Evolutionary conservation across 2,113 vertebrate species (phyloP).

Genomic region (Anser cygnoides): DNA sequence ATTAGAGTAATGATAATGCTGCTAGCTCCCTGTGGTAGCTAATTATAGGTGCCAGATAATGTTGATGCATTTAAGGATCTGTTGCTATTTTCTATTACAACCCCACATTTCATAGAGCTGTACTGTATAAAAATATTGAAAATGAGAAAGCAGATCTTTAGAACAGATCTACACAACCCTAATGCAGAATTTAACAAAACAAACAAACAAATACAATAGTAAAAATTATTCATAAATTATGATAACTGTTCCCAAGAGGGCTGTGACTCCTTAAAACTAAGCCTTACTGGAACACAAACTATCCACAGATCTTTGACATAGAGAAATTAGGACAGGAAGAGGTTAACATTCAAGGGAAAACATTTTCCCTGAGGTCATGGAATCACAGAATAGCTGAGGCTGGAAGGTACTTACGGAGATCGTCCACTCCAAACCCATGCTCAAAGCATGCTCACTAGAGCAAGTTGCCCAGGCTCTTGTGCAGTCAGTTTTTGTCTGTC

Average conservation of each 20-base stretch:
- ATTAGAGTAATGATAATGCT: conserved; percentile 22
- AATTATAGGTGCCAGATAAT: conserved; percentile 20
- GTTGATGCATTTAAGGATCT: background rate
- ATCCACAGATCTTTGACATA: background rate
- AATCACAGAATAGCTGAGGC: background rate
- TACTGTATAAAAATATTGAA: background rate
- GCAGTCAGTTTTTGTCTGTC: background rate
- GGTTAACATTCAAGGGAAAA: background rate
- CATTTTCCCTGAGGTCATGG: background rate
- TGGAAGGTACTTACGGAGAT: background rate
- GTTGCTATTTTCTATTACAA: background rate
- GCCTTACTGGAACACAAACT: background rate
- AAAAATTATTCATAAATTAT: background rate
- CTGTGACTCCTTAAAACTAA: background rate
- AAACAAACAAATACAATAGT: background rate
- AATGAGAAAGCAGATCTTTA: background rate
- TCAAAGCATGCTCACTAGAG: background rate
- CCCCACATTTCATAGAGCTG: background rate
- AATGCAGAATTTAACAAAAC: background rate
- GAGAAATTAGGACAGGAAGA: background rate
- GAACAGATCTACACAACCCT: background rate
- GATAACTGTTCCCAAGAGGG: background rate
- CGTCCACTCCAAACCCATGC: background rate
- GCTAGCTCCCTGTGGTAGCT: background rate
- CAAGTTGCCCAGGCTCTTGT: background rate